Base-by-base conservation (phyloP, 2,888 invertebrate genomes). In the Scrobipalpa atriplicella region DNA sequence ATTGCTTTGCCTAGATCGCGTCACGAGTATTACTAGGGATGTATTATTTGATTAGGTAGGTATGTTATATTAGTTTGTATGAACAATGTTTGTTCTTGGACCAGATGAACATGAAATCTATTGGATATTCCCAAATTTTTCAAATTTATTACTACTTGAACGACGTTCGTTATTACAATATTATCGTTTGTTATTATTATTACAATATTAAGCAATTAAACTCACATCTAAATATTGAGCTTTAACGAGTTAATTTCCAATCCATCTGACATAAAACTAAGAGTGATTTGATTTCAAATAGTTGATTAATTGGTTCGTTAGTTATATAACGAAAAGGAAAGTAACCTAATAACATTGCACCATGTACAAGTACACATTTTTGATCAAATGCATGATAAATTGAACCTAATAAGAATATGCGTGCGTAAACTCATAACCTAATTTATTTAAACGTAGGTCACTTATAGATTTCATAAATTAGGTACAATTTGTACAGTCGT, bases 1-100 rank as follows among this genome's bases (percentile, higher is more conserved):
- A 73, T 81, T 82, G 75, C 81, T 74, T 79, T 73, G 78, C 62
- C 36, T 18, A n/a, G 64, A 52, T 54, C 67, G 64, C 61, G 67
- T 67, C 67, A 67, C 61, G 51, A 61, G 16, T 11, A 8, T 54
- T 29, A 29, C 29, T 29, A 29, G 29, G 29, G 29, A 29, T 29
- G 29, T 29, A 3, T 29, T 29, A 29, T 29, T 29, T 29, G 29
- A 29, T 29, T 29, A n/a, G n/a, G n/a, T n/a, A n/a, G n/a, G n/a
- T n/a, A 29, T 29, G 29, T 29, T 29, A 29, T 2, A 29, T 29
- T 2, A 29, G 29, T 29, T 3, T 3, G 29, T 2, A 29, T 29
- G 29, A 29, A 29, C 29, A 29, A 3, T 29, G 29, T n/a, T n/a
- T n/a, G n/a, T n/a, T n/a, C n/a, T n/a, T n/a, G n/a, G n/a, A n/a